Conservation (phyloP, 2,888 invertebrate species). For the Resseliella maxima region DNA sequence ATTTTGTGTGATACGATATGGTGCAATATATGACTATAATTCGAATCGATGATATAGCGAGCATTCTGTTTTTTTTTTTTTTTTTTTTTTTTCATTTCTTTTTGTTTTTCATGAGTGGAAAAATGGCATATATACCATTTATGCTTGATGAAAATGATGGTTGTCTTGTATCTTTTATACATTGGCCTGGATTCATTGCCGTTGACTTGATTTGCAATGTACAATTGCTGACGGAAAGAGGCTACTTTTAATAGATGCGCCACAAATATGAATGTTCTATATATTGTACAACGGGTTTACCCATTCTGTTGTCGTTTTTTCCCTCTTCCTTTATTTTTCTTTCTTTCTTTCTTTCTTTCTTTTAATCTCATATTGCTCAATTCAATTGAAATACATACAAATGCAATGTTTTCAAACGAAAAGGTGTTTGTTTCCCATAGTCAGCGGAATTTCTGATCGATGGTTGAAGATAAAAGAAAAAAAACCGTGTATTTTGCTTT, state of each 20-base stretch:
- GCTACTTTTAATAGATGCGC: background rate
- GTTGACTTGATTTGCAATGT: background rate
- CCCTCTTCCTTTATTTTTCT: background rate
- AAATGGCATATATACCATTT: too few relatives aligned
- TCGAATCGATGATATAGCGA: background rate
- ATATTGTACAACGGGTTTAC: background rate
- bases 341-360: background rate
- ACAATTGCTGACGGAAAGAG: background rate
- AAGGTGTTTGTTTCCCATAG: background rate
- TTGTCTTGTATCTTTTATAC: background rate
- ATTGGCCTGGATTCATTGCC: background rate
- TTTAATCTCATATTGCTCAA: background rate
- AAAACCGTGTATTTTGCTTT: too few relatives aligned
- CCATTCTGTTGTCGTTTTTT: too few relatives aligned
- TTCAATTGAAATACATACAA: too few relatives aligned
- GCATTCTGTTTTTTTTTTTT: too few relatives aligned
- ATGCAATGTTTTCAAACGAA: too few relatives aligned
- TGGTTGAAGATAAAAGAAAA: too few relatives aligned
- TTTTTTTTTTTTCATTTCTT: too few relatives aligned
- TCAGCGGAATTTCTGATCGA: too few relatives aligned
- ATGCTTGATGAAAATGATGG: background rate
- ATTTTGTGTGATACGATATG: background rate
- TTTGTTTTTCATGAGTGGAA: too few relatives aligned
- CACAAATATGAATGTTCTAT: background rate
- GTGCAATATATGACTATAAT: background rate